Evolutionary conservation across 2,113 vertebrate genomes (phyloP).

Genomic region (Pimephales promelas): DNA sequence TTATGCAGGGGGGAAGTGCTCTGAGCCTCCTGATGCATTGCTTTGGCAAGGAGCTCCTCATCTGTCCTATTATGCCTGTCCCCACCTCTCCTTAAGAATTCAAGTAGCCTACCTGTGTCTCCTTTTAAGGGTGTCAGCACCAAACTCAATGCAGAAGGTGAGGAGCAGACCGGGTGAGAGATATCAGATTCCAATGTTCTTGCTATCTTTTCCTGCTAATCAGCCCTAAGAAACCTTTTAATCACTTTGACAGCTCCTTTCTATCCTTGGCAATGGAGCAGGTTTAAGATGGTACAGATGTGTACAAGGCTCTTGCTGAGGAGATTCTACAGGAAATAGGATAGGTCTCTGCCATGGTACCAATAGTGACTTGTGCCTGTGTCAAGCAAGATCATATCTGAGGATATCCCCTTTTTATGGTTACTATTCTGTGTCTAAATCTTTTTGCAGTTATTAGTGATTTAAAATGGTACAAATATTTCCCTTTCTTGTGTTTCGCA

Average conservation of each 20-base stretch:
- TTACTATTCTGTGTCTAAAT: no score
- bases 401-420: not conserved
- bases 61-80: conserved; percentile 43
- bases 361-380: not conserved
- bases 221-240: conserved; percentile 30
- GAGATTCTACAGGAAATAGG: not conserved
- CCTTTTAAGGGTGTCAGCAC: conserved; percentile 23
- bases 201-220: conserved; percentile 46
- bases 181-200: conserved; percentile 64
- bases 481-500: not conserved
- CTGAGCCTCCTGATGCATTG: conserved; percentile 40
- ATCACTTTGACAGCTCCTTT: conserved; percentile 31
- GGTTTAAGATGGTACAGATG: conserved; percentile 23
- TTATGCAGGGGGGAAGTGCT: conserved; percentile 50
- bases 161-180: conserved; percentile 7
- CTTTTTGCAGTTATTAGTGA: no score
- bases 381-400: not conserved
- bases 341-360: not conserved
- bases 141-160: conserved; percentile 2
- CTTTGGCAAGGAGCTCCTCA: conserved; percentile 41
- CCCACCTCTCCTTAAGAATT: conserved; percentile 53
- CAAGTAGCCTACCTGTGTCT: conserved; percentile 61
- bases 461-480: not conserved
- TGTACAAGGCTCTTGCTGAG: conserved; percentile 2
- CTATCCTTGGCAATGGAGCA: not conserved